Conservation (phyloP, 1,140 invertebrate species). For the Reticulitermes speratus region DNA sequence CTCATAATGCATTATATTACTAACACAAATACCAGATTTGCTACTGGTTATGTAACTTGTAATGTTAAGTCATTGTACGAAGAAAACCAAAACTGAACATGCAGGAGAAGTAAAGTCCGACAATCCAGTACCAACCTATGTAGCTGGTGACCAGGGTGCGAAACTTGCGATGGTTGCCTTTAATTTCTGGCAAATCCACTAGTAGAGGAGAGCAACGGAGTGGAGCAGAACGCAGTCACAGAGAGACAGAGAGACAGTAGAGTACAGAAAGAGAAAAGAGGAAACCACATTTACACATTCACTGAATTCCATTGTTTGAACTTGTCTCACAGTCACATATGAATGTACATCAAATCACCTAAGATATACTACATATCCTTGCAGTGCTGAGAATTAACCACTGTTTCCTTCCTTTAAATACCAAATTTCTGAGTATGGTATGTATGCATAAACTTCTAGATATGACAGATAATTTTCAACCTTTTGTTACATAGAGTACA, state of each 20-base stretch:
- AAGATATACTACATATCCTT: not conserved
- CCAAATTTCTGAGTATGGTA: too few species aligned
- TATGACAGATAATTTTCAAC: too few species aligned
- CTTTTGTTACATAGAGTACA: too few species aligned
- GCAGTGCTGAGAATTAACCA: not conserved
- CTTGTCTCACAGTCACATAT: not conserved
- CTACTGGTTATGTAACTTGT: too few species aligned
- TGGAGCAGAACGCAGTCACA: slow-evolving; percentile 32
- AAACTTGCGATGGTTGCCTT: slow-evolving; percentile 97
- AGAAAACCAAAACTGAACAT: not conserved
- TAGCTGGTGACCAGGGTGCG: slow-evolving; percentile 95
- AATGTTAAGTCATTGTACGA: slow-evolving; percentile 2
- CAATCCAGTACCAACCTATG: slow-evolving; percentile 66
- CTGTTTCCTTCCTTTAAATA: not conserved
- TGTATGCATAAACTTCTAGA: too few species aligned
- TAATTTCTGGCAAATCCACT: slow-evolving; percentile 96
- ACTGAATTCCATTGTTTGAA: not conserved
- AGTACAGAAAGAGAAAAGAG: slow-evolving; percentile 16
- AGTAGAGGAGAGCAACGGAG: slow-evolving; percentile 36
- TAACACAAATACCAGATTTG: too few species aligned
- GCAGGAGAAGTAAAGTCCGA: slow-evolving; percentile 3
- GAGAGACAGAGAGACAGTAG: slow-evolving; percentile 39
- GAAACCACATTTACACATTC: slow-evolving; percentile 30
- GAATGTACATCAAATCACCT: not conserved
- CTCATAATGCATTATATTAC: too few species aligned